A percentile compares a stretch with the other conserved stretches of the same genome.
Evolutionary conservation across 2,113 vertebrate genomes (phyloP).

Genomic region (western clawed frog (Xenopus tropicalis)): DNA sequence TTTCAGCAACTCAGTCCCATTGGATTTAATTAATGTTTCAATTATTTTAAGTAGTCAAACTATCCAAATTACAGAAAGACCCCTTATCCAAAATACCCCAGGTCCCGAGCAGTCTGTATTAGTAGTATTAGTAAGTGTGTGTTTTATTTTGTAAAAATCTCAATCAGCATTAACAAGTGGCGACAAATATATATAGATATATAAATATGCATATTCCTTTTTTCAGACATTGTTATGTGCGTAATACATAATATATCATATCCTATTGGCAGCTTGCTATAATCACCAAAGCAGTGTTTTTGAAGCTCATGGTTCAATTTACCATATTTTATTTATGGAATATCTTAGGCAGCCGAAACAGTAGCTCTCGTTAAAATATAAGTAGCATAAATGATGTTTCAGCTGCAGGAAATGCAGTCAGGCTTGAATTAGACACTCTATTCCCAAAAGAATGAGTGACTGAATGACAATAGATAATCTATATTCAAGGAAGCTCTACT

Average conservation of each 20-base stretch:
- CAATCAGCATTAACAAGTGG: no score
- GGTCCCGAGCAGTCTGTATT: no score
- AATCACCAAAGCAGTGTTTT: neutral
- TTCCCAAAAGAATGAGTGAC: conserved; percentile 40
- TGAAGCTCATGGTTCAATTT: neutral
- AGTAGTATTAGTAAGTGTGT: no score
- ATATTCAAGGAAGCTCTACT: conserved; percentile 44
- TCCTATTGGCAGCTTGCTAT: neutral
- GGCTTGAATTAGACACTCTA: conserved; percentile 30
- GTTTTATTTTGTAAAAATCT: no score
- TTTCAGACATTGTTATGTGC: neutral
- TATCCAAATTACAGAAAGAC: no score
- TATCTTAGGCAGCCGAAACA: neutral
- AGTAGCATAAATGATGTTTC: conserved; percentile 35
- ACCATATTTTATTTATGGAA: conserved; percentile 9
- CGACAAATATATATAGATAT: no score
- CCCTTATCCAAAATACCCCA: no score
- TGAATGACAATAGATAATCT: conserved; percentile 46
- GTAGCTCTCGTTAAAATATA: conserved; percentile 22
- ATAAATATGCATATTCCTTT: no score
- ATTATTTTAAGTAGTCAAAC: no score
- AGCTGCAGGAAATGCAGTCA: conserved; percentile 19
- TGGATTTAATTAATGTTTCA: no score
- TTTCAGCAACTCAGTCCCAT: no score
- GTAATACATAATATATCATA: neutral